Percentiles rank a stretch among this genome's conserved stretches.
phyloP scores from a whole-genome alignment of 2,113 vertebrate species.

The Neotragus moschatus region DNA sequence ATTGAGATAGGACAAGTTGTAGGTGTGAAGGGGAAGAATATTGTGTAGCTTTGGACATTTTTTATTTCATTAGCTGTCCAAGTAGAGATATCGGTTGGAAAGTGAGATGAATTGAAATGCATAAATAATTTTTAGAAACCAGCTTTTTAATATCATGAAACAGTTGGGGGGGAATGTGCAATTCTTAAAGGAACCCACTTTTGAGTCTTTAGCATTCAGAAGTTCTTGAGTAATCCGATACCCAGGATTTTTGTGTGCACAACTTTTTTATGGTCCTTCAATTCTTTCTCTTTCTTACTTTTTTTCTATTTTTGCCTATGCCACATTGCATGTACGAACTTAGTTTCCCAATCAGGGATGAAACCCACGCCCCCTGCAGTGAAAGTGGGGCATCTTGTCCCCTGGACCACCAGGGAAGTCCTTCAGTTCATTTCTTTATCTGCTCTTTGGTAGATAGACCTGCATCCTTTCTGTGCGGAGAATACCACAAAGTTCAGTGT shows the following conservation, averaged over 20 bases:
- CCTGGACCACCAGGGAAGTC: not conserved
- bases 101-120: not conserved
- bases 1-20: not conserved
- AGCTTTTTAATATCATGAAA: not conserved
- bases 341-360: not conserved
- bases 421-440: conserved; percentile 63
- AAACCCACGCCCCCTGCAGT: not conserved
- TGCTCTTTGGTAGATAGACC: conserved; percentile 54
- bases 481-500: conserved; percentile 3
- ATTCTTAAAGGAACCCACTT: not conserved
- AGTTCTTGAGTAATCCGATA: conserved; percentile 13
- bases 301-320: not conserved
- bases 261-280: conserved; percentile 62
- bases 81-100: not conserved
- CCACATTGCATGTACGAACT: not conserved
- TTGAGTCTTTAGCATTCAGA: conserved; percentile 8
- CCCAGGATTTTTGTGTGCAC: not conserved
- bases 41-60: not conserved
- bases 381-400: not conserved
- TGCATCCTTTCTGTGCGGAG: not conserved
- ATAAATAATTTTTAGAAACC: not conserved
- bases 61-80: not conserved
- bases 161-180: not conserved
- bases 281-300: conserved; percentile 50
- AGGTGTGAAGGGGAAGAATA: not conserved